phyloP scores from a whole-genome alignment of 2,797 vertebrate species.

The Clarias fuscus region DNA sequence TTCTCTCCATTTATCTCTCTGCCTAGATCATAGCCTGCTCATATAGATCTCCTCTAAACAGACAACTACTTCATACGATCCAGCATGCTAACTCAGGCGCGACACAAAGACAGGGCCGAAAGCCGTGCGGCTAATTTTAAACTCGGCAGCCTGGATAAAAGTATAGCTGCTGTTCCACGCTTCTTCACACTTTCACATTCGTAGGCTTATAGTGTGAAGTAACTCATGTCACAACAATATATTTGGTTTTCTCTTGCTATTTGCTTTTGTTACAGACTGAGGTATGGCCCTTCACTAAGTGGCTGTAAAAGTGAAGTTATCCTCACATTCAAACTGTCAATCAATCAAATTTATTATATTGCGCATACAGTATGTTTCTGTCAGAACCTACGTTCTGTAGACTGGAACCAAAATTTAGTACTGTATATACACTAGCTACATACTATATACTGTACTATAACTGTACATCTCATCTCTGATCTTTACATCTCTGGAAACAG shows the following conservation, averaged over 20 bases:
- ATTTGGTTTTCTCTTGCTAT: constrained; percentile 17
- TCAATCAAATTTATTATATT: not conserved
- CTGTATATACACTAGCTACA: too few species aligned
- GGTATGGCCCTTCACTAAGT: not conserved
- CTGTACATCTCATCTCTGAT: not conserved
- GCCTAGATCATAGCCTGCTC: constrained; percentile 44
- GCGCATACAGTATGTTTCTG: not conserved
- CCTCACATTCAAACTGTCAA: not conserved
- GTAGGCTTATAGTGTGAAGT: constrained; percentile 16
- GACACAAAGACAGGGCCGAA: not conserved
- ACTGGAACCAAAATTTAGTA: too few species aligned
- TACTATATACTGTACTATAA: too few species aligned
- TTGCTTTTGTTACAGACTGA: not conserved
- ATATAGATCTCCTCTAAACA: constrained; percentile 29
- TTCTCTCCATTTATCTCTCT: constrained; percentile 53
- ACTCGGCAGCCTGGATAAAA: constrained; percentile 30
- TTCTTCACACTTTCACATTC: constrained; percentile 9
- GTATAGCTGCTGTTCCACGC: constrained; percentile 18
- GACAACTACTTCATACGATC: not conserved
- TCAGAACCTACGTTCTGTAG: not conserved
- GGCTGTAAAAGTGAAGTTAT: not conserved
- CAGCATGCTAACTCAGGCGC: constrained; percentile 8
- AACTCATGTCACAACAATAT: constrained; percentile 32
- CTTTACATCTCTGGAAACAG: not conserved
- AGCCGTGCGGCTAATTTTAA: constrained; percentile 18